Evolutionary conservation across 2,888 invertebrate species (phyloP).

Genomic region (Yponomeuta evonymella): DNA sequence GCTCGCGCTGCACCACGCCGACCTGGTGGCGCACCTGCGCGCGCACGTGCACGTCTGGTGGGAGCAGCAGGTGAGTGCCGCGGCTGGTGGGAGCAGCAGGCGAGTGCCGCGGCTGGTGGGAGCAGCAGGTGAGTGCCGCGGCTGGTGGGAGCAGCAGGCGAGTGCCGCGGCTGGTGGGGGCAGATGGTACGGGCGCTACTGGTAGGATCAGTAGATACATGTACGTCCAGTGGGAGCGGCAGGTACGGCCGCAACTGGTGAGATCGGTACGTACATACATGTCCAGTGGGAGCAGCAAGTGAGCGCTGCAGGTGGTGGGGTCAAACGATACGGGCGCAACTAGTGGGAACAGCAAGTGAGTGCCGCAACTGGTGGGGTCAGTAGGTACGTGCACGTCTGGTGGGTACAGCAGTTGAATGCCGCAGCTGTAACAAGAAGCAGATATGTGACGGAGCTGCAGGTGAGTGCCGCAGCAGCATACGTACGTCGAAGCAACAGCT

Average conservation of each 20-base stretch:
- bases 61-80: slow-evolving; percentile 76
- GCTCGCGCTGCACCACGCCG: slow-evolving; percentile 87
- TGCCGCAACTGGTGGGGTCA: no score
- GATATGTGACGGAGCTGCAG: no score
- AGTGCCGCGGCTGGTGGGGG: background rate
- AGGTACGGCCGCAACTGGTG: slow-evolving; percentile 33
- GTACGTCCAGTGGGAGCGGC: slow-evolving; percentile 94
- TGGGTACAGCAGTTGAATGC: slow-evolving; percentile 81
- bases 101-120: no score
- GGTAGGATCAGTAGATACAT: slow-evolving; percentile 93
- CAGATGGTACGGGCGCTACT: slow-evolving; percentile 87
- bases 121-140: slow-evolving; percentile 37
- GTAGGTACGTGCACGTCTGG: slow-evolving; percentile 92
- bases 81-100: no score
- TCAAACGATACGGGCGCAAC: slow-evolving; percentile 82
- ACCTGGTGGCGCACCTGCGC: slow-evolving; percentile 92
- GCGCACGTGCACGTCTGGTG: slow-evolving; percentile 98
- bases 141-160: slow-evolving; percentile 90
- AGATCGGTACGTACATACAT: slow-evolving; percentile 81
- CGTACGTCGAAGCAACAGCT: no score
- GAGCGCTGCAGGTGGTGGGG: no score
- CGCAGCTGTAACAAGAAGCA: background rate
- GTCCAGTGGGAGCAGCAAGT: slow-evolving; percentile 91
- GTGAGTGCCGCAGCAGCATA: no score
- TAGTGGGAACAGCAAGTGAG: slow-evolving; percentile 88